Base-by-base conservation (phyloP, 1,140 invertebrate species). In the Ridgeia piscesae region DNA sequence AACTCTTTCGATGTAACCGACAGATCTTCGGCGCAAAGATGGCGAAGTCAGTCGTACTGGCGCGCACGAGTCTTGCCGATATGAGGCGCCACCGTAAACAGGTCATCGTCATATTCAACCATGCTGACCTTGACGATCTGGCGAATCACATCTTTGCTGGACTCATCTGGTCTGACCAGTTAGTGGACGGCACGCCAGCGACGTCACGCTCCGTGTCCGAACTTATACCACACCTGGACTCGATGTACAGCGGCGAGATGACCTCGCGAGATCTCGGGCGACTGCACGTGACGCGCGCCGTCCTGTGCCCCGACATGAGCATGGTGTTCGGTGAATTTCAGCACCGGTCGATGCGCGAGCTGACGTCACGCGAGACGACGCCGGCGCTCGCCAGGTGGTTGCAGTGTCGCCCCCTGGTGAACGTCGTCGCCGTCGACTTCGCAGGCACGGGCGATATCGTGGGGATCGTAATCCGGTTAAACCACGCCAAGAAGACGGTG, bases 251-350 rank as follows among this genome's bases (percentile, higher is more conserved):
- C 58, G 58, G 58, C 58, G 35, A 90, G 89, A 34, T 90, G 21
- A 33, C n/a, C 89, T 34, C 89, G 34, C 89, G 33, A 34, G 89
- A 90, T 90, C 14, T 33, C 48, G 58, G 77, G 33, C 35, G 88
- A 33, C 33, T 93, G 31, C 34, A 58, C 88, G 92, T 93, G 33
- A 42, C 50, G 34, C 90, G 88, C 33, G 93, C 93, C 0, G 93
- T 93, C n/a, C 89, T 93, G 34, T 92, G 92, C 14, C 93, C 93
- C 27, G 93, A 93, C 91, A 93, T 92, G 92, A 93, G 77, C 89
- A 93, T 92, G 92, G 93, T 93, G 27, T 93, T 93, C 88, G 93
- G 93, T 14, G 89, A 92, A 33, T 92, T 90, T 42, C 58, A 93
- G 88, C 35, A 93, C 58, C 50, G 89, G n/a, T 92, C 88, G 33